Base-by-base conservation (phyloP, 2,113 vertebrate species). In the Paratilapia polleni region DNA sequence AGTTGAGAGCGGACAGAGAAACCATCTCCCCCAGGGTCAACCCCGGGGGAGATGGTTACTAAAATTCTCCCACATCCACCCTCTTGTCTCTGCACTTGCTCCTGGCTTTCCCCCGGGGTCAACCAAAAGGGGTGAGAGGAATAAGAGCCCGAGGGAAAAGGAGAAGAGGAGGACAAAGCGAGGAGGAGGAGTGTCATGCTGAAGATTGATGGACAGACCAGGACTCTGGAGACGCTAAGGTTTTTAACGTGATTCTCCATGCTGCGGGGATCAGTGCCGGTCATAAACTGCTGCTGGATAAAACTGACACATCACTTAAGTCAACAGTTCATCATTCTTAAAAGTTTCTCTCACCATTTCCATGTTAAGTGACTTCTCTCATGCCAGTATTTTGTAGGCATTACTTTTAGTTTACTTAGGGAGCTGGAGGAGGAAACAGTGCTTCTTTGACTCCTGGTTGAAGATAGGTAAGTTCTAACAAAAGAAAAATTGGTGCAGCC, bases 161-260 rank as follows among this genome's bases (percentile, higher is more conserved):
- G 88, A 75, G 77, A 84, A 24, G 85, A 77, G 54, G 83, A 58
- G 13, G 78, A 66, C 20, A 64, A 52, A 74, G 63, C 8, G 85
- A 76, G 24, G 47, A 82, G 28, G 75, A 77, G 76, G 57, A 79
- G 85, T 38, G 92, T 85, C 77, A 56, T 6, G 75, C 76, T 63
- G 75, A 60, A 79, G 81, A 87, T 6, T 88, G 91, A 91, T 79
- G n/a, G 91, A 80, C 88, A 63, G 89, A 78, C 82, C 6, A 12
- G 31, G 49, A 11, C 91, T 89, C 87, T 56, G 81, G 83, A 86
- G 92, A 88, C 14, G 24, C 7, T 3, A 52, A 78, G 61, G 83
- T 83, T 85, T 80, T 88, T 70, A 92, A 85, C 38, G 20, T 28
- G 87, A 91, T 91, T 94, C 81, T 89, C 77, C 89, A 89, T 80